Evolutionary conservation across 2,113 vertebrate species (phyloP), one percentile per base, ranked within the genome.

Genomic region (Stigmatopora argus): DNA sequence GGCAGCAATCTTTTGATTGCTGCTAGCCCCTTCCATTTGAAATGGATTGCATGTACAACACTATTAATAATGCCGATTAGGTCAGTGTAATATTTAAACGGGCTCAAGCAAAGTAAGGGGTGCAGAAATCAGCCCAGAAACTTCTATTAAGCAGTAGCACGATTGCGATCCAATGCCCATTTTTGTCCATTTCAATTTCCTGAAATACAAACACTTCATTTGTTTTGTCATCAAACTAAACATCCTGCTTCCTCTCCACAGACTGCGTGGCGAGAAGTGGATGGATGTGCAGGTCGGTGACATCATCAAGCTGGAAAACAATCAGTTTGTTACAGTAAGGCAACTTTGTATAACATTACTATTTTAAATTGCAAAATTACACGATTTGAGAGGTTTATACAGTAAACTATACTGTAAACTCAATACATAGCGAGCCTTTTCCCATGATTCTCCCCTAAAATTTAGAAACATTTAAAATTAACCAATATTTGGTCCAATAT

Each of bases 221-320:
- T 60, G 12, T 44, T 45, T 45, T 12, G 35, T 11, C 3, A n/a
- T 44, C 11, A 61, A 61, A 15, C 12, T 7, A 21, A 61, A 61
- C 59, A 9, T 61, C 41, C 59, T 45, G 38, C 44, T 21, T 61
- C 41, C 41, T 41, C 38, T 19, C 41, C 5, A 26, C 80, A 99
- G 97, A 79, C 78, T 98, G 51, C 85, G 84, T 41, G 90, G 90
- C 1, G 92, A 96, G 67, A 95, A 93, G 87, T 98, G 96, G 97
- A 96, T 94, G 95, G 90, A 95, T 49, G 83, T 99, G 52, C 92
- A 95, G 87, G 96, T 98, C 26, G 96, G 96, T 48, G 95, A 98
- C 87, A 93, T 98, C 86, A 93, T 98, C 89, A 97, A 93, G 79
- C 85, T 99, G 83, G 91, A 95, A 81, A 98, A 96, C 87, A 94